phyloP scores from a whole-genome alignment of 2,888 invertebrate genomes.

The Drosophila limbata region DNA sequence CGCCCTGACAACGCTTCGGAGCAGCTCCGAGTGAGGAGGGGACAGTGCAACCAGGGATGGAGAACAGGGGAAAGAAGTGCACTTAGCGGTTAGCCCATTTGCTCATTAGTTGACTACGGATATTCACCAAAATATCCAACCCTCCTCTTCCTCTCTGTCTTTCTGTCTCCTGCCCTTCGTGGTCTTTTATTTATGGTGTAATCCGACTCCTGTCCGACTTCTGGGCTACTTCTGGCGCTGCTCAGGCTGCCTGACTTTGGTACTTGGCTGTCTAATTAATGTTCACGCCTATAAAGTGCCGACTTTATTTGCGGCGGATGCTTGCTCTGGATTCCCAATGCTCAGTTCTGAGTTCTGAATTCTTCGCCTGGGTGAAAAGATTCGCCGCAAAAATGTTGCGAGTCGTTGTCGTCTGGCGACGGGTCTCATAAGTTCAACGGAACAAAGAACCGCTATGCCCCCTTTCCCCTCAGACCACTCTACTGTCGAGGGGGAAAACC shows the following conservation, averaged over 20 bases:
- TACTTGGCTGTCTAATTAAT: constrained; percentile 70
- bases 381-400: constrained; percentile 52
- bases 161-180: constrained; percentile 4
- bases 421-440: constrained; percentile 64
- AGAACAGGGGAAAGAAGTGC: constrained; percentile 9
- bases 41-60: constrained; percentile 1
- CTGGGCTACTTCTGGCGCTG: constrained; percentile 8
- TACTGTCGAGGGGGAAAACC: constrained; percentile 35
- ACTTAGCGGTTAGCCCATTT: constrained; percentile 53
- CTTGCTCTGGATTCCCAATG: constrained; percentile 52
- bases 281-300: constrained; percentile 71
- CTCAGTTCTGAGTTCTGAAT: constrained; percentile 64
- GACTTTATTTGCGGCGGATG: constrained; percentile 72
- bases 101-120: constrained; percentile 62
- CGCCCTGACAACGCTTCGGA: constrained; percentile 53
- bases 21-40: constrained; percentile 45
- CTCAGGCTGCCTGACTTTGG: constrained; percentile 29
- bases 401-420: constrained; percentile 13
- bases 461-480: background rate
- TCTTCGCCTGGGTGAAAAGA: constrained; percentile 34
- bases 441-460: constrained; percentile 69
- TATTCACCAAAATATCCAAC: constrained; percentile 29
- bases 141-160: background rate
- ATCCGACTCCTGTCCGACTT: constrained; percentile 27
- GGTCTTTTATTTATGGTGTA: constrained; percentile 31